Conservation (phyloP, 1,140 invertebrate genomes). For the Zaprionus ghesquierei region DNA sequence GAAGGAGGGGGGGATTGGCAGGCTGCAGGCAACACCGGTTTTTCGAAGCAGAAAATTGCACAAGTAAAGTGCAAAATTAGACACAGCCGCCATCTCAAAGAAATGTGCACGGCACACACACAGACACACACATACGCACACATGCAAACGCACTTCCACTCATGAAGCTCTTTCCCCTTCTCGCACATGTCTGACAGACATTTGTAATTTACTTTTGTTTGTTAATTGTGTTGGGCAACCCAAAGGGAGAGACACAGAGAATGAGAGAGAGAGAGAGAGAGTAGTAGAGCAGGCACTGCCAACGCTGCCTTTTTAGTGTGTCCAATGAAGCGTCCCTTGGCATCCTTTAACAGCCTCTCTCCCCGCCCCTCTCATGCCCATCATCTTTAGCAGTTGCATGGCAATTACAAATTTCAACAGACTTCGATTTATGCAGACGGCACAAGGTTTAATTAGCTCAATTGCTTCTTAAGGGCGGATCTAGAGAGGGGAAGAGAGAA, state of each 20-base stretch:
- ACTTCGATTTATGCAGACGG: neutral
- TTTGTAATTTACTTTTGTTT: conserved; percentile 56
- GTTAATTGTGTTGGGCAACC: conserved; percentile 39
- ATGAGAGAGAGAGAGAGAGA: neutral
- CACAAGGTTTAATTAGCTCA: neutral
- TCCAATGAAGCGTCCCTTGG: conserved; percentile 1
- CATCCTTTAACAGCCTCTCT: neutral
- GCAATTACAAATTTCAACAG: conserved; percentile 1
- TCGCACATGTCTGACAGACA: conserved; percentile 13
- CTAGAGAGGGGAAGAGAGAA: neutral
- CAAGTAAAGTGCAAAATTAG: conserved; percentile 63
- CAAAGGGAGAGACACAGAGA: neutral
- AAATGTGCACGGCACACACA: conserved; percentile 32
- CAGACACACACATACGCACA: conserved; percentile 9
- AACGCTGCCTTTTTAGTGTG: neutral
- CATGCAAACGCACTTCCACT: neutral
- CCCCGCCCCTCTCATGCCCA: neutral
- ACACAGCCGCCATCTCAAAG: conserved; percentile 42
- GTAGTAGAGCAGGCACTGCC: neutral
- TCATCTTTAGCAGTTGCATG: neutral
- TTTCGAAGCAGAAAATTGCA: conserved; percentile 56
- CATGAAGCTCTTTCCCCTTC: neutral
- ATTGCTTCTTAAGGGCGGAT: neutral
- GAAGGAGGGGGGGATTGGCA: neutral
- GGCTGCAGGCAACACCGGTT: conserved; percentile 30